A percentile compares a stretch with the other conserved stretches of the same genome.
phyloP scores from a whole-genome alignment of 2,888 invertebrate genomes.

The Pemphredon lugubris region DNA sequence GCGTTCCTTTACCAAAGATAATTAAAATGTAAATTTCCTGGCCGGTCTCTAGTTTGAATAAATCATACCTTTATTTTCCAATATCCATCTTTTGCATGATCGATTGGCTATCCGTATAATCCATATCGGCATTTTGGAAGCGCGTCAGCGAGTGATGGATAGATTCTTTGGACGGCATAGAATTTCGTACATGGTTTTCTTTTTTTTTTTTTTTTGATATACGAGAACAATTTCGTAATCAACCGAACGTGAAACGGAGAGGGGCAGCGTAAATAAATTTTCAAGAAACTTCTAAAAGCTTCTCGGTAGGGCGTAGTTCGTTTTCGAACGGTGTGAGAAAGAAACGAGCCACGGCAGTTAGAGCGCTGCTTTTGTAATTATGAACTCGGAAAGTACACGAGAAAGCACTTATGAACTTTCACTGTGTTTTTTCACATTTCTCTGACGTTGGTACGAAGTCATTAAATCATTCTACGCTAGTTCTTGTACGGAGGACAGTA shows the following conservation, averaged over 20 bases:
- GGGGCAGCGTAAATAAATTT: not conserved
- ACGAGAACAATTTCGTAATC: not conserved
- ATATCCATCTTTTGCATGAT: conserved; percentile 14
- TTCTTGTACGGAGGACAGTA: not conserved
- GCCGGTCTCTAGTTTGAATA: not conserved
- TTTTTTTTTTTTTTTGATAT: too few species aligned
- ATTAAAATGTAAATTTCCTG: not conserved
- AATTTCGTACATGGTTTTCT: not conserved
- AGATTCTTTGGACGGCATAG: not conserved
- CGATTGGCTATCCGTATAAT: conserved; percentile 14
- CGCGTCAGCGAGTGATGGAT: conserved; percentile 36
- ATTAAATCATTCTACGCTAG: not conserved
- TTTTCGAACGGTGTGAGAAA: not conserved
- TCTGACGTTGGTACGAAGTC: not conserved
- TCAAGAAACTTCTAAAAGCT: not conserved
- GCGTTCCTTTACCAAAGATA: not conserved
- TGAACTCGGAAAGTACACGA: conserved; percentile 10
- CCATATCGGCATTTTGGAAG: not conserved
- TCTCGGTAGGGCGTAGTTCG: not conserved
- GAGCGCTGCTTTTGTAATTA: conserved; percentile 11
- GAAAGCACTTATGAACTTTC: conserved; percentile 14
- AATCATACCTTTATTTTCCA: not conserved
- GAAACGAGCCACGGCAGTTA: not conserved
- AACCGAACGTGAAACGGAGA: not conserved
- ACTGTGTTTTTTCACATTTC: too few species aligned